Percentiles rank a stretch among this genome's conserved stretches.
Conservation (phyloP, 2,888 invertebrate genomes). For the Protodeltote pygarga region DNA sequence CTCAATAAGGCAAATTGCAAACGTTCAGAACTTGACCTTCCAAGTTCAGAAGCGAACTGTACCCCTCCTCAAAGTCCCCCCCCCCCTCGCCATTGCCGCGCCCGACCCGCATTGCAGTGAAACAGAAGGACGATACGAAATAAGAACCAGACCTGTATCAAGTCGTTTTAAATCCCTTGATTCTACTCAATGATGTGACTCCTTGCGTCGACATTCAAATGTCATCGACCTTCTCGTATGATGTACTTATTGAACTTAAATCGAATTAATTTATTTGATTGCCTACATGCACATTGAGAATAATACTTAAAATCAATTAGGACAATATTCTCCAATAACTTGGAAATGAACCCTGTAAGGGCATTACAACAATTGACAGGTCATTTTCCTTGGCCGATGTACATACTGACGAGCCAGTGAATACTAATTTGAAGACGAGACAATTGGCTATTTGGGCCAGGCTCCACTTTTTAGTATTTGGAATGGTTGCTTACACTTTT, state of each 20-base stretch:
- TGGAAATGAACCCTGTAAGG: too few relatives aligned
- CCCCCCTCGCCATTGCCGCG: conserved; percentile 54
- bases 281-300: too few relatives aligned
- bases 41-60: conserved; percentile 71
- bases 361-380: too few relatives aligned
- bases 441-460: conserved; percentile 62
- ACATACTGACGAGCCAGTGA: conserved; percentile 46
- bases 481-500: too few relatives aligned
- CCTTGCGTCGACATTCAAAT: conserved; percentile 41
- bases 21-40: conserved; percentile 80
- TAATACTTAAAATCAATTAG: too few relatives aligned
- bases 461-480: too few relatives aligned
- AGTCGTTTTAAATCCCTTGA: conserved; percentile 55
- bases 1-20: conserved; percentile 68
- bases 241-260: conserved; percentile 48
- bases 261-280: too few relatives aligned
- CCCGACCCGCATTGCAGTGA: conserved; percentile 82
- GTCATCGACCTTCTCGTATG: conserved; percentile 55
- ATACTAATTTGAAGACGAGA: conserved; percentile 60
- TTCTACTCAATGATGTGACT: conserved; percentile 45
- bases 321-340: too few relatives aligned
- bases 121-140: conserved; percentile 71
- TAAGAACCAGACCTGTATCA: conserved; percentile 61
- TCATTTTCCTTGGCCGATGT: too few relatives aligned
- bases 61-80: conserved; percentile 54